Percentiles rank a stretch among this genome's conserved stretches.
phyloP scores from a whole-genome alignment of 2,113 vertebrate species.

The Chlorodrepanis virens region DNA sequence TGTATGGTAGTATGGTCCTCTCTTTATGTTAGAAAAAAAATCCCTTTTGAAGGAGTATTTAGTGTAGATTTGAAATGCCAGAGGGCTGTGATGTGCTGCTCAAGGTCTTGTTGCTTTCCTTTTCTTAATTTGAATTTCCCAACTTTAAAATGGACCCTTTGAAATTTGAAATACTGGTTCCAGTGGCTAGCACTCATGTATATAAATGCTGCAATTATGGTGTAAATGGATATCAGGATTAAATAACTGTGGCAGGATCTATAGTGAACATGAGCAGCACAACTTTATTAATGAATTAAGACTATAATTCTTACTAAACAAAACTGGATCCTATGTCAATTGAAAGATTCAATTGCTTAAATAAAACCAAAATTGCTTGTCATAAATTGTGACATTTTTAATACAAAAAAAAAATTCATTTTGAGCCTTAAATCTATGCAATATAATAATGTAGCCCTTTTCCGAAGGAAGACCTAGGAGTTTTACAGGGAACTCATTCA shows the following conservation, averaged over 20 bases:
- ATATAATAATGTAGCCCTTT: neutral
- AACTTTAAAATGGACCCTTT: constrained; percentile 27
- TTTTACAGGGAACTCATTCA: neutral
- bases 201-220: neutral
- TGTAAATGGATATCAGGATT: neutral
- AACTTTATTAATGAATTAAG: neutral
- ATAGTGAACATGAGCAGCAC: neutral
- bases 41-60: neutral
- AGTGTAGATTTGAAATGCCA: neutral
- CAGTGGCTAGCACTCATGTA: neutral
- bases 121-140: constrained; percentile 5
- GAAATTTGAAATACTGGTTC: neutral
- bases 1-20: neutral
- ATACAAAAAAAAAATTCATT: neutral
- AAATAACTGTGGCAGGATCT: neutral
- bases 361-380: neutral
- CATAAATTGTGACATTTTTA: neutral
- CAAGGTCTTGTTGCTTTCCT: neutral
- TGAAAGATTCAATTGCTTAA: neutral
- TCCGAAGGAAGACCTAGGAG: neutral
- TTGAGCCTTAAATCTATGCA: neutral
- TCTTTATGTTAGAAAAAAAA: neutral
- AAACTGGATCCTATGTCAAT: neutral
- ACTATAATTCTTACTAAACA: neutral
- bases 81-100: neutral